Conservation (phyloP, 2,113 vertebrate species). For the Pangasianodon hypophthalmus region DNA sequence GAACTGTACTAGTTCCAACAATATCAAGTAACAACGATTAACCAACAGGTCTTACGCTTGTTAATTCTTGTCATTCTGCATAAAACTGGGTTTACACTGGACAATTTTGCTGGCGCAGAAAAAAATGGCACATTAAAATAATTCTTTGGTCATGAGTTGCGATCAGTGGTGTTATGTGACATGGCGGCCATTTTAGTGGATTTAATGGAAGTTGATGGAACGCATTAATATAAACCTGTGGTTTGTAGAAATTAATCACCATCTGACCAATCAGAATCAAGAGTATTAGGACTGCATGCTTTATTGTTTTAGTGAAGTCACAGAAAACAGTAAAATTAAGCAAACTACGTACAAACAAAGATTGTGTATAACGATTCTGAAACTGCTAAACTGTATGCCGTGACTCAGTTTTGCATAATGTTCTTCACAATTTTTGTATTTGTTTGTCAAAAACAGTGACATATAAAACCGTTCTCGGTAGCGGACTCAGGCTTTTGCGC, state of each 20-base stretch:
- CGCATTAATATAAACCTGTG: not conserved
- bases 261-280: not conserved
- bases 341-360: not conserved
- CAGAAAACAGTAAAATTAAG: not conserved
- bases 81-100: not conserved
- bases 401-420: not conserved
- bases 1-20: not conserved
- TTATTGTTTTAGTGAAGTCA: not conserved
- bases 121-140: not conserved
- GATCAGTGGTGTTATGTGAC: not conserved
- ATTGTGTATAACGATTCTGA: not conserved
- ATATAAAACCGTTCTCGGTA: not conserved
- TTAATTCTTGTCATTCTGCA: not conserved
- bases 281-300: not conserved
- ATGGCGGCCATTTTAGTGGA: not conserved
- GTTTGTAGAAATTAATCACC: not conserved
- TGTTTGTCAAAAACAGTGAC: not conserved
- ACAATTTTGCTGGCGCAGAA: not conserved
- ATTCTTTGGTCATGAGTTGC: not conserved
- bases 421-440: too few relatives aligned
- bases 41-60: not conserved
- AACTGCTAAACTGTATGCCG: not conserved
- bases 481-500: not conserved
- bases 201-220: not conserved
- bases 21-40: not conserved